A percentile compares a stretch with the other conserved stretches of the same genome.
phyloP scores from a whole-genome alignment of 1,140 invertebrate species.

The Riptortus pedestris region DNA sequence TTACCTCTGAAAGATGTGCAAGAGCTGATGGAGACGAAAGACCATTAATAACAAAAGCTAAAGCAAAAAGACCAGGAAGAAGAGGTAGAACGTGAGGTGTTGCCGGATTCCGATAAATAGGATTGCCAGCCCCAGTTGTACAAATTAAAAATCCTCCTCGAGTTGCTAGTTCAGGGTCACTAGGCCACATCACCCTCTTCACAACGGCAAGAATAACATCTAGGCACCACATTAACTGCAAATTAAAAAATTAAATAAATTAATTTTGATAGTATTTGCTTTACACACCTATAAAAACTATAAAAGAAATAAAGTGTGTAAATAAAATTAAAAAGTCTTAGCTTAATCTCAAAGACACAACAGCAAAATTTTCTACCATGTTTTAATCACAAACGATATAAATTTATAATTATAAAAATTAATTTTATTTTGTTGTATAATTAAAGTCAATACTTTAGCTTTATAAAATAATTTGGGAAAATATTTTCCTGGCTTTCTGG shows the following conservation, averaged over 20 bases:
- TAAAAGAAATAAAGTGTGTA: no score
- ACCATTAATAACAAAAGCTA: slow-evolving; percentile 66
- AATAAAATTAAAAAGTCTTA: neutral
- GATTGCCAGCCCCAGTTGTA: slow-evolving; percentile 60
- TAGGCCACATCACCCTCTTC: slow-evolving; percentile 73
- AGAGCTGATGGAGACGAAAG: slow-evolving; percentile 60
- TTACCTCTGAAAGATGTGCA: slow-evolving; percentile 46
- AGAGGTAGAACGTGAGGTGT: slow-evolving; percentile 67
- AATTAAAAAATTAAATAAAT: slow-evolving; percentile 26
- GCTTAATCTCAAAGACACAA: neutral
- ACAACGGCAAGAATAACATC: slow-evolving; percentile 68
- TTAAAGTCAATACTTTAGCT: no score
- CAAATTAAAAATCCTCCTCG: slow-evolving; percentile 70
- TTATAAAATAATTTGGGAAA: no score
- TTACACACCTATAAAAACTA: no score
- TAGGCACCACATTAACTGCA: slow-evolving; percentile 54
- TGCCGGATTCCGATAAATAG: slow-evolving; percentile 73
- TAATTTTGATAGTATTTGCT: no score
- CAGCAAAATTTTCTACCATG: neutral
- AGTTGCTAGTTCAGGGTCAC: slow-evolving; percentile 63
- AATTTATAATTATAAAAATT: no score
- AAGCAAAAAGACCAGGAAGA: slow-evolving; percentile 60
- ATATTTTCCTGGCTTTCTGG: no score
- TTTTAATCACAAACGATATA: no score
- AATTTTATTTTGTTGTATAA: no score